Evolutionary conservation across 1,140 invertebrate genomes (phyloP).

Genomic region (Wiebesia pumilae): DNA sequence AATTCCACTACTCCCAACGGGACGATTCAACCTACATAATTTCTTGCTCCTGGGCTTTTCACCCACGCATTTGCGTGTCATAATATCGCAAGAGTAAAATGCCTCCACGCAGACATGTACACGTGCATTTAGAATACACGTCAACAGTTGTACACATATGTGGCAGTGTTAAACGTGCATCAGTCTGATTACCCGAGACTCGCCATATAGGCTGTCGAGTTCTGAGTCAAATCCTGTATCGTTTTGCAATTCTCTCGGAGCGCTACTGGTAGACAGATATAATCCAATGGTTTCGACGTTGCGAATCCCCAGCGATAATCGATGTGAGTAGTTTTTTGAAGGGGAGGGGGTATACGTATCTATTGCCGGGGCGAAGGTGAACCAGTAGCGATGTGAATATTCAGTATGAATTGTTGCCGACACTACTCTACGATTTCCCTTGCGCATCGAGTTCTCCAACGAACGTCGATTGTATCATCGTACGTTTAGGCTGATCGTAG

Average conservation of each 20-base stretch:
- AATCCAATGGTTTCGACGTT: background rate
- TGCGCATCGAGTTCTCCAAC: background rate
- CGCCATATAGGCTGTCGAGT: background rate
- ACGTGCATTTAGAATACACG: background rate
- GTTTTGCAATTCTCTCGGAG: conserved; percentile 7
- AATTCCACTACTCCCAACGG: conserved; percentile 46
- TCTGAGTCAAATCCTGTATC: background rate
- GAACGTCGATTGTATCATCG: background rate
- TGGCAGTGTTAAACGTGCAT: background rate
- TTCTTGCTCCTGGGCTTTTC: conserved; percentile 26
- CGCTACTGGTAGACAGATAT: background rate
- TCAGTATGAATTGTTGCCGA: conserved; percentile 17
- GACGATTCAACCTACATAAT: conserved; percentile 43
- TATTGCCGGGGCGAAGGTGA: too few species aligned
- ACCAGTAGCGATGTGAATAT: background rate
- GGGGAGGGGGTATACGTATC: too few species aligned
- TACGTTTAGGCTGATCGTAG: background rate
- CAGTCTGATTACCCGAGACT: background rate
- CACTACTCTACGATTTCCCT: background rate
- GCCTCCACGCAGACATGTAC: background rate
- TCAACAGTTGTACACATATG: background rate
- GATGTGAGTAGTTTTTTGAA: background rate
- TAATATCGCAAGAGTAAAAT: too few species aligned
- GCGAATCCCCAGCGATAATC: background rate
- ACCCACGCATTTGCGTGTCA: background rate